phyloP scores from a whole-genome alignment of 2,797 vertebrate species.

The Geotrypetes seraphini region DNA sequence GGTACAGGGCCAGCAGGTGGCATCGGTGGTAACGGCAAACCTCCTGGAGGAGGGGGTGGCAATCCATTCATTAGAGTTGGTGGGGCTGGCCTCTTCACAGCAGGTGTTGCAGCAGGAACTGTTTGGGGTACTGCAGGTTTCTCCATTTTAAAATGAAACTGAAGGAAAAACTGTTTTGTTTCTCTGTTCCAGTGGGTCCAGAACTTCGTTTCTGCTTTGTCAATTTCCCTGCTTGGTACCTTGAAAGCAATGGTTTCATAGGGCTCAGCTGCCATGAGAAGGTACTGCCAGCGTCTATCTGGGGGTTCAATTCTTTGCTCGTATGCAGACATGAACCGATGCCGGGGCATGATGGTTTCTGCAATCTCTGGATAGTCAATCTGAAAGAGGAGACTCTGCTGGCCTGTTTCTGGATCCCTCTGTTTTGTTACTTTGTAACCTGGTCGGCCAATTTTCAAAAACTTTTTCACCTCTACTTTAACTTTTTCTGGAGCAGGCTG shows the following conservation, averaged over 20 bases:
- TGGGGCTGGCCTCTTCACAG: conserved; percentile 72
- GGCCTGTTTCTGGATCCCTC: too few species aligned
- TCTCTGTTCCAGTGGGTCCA: conserved; percentile 98
- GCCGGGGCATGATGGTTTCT: conserved; percentile 82
- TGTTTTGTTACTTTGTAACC: conserved; percentile 98
- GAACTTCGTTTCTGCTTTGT: conserved; percentile 93
- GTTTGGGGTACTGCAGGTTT: conserved; percentile 67
- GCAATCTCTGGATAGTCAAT: conserved; percentile 94
- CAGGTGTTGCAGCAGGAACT: conserved; percentile 60
- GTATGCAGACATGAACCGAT: conserved; percentile 95
- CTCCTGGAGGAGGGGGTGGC: conserved; percentile 70
- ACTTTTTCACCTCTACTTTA: conserved; percentile 95
- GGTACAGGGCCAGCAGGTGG: conserved; percentile 50
- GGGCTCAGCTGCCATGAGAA: conserved; percentile 88
- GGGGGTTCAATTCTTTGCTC: conserved; percentile 93
- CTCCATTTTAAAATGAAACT: conserved; percentile 98
- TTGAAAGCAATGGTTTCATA: conserved; percentile 96
- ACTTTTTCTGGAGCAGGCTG: conserved; percentile 94
- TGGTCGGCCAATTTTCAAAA: conserved; percentile 93
- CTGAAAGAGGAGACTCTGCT: conserved; percentile 46
- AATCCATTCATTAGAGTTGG: conserved; percentile 73
- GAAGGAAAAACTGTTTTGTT: conserved; percentile 96
- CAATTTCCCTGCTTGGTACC: conserved; percentile 95
- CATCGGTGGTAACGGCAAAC: conserved; percentile 71
- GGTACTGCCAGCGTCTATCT: conserved; percentile 90